Conservation (phyloP, 2,797 vertebrate genomes). For the Fistularia tabacaria region DNA sequence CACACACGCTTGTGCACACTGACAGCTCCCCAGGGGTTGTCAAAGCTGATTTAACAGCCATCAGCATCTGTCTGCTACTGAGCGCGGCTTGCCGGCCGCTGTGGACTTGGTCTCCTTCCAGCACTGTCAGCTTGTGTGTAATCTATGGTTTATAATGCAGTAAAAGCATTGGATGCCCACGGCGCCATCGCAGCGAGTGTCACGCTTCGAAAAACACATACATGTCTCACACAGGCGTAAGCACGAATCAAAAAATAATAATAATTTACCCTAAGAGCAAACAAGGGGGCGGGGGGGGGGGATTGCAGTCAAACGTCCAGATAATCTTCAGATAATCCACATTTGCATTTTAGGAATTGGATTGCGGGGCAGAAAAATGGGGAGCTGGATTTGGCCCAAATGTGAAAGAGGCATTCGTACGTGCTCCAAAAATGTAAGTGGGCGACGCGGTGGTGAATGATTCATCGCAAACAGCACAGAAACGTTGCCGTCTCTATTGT, state of each 20-base stretch:
- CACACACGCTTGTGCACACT: slow-evolving; percentile 28
- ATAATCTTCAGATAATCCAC: no score
- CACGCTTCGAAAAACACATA: slow-evolving; percentile 6
- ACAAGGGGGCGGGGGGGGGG: no score
- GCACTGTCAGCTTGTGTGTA: slow-evolving; percentile 42
- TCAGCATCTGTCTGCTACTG: slow-evolving; percentile 53
- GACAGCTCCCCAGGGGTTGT: slow-evolving; percentile 32
- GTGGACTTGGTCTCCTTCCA: slow-evolving; percentile 43
- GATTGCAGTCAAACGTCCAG: no score
- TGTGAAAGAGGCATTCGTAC: slow-evolving; percentile 7
- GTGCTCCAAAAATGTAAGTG: no score
- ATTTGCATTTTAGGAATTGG: no score
- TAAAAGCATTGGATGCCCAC: slow-evolving; percentile 21
- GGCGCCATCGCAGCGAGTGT: slow-evolving; percentile 42
- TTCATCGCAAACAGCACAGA: no score
- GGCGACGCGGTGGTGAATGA: no score
- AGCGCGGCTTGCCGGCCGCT: no score
- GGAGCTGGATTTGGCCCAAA: slow-evolving; percentile 6
- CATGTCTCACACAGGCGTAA: no score
- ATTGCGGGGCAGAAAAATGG: slow-evolving; percentile 19
- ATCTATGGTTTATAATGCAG: slow-evolving; percentile 51
- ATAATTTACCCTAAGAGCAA: no score
- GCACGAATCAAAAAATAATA: no score
- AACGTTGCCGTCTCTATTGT: no score
- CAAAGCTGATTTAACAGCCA: slow-evolving; percentile 46